Base-by-base conservation (phyloP, 2,888 invertebrate genomes). In the Drosophila prolongata region DNA sequence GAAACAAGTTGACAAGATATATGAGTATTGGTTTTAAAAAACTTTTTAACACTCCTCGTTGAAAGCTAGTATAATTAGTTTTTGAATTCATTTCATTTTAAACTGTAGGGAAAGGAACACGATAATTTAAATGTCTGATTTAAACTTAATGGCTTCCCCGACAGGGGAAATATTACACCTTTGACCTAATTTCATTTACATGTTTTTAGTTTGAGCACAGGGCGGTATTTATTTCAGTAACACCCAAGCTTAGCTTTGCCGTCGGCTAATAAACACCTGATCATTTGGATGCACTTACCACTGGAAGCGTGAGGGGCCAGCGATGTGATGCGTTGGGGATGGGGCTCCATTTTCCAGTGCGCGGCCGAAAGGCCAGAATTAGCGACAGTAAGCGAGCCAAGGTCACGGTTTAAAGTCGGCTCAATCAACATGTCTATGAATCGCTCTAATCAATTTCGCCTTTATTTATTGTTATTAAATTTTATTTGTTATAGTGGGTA, bases 391-490 rank as follows among this genome's bases (percentile, higher is more conserved):
- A 91, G 90, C 90, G 90, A 89, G 89, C 91, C 91, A 90, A 91
- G 92, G 85, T 91, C 91, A 83, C 92, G 92, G 87, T 91, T 92
- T 83, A 92, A 90, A 82, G 91, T 90, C 90, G 91, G 89, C 91
- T 92, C 92, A 86, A 91, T 91, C 91, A 92, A 91, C 92, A 91
- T 92, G 93, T 91, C 89, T 70, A 54, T 43, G 96, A 95, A 58
- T 70, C 71, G 62, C 44, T 52, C 53, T 67, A 50, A 74, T 57
- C 74, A 65, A 38, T 75, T 58, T 54, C 37, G 30, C 19, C 52
- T 67, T 62, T 52, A 30, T 14, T 37, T 69, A 68, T 57, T 68
- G 9, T 53, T 55, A 50, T 54, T 54, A 6, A 47, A 43, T 42
- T 14, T 35, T 42, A 50, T 42, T 42, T 55, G 9, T n/a, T 46